Conservation (phyloP, 2,113 vertebrate genomes). For the Phyllostomus hastatus region DNA sequence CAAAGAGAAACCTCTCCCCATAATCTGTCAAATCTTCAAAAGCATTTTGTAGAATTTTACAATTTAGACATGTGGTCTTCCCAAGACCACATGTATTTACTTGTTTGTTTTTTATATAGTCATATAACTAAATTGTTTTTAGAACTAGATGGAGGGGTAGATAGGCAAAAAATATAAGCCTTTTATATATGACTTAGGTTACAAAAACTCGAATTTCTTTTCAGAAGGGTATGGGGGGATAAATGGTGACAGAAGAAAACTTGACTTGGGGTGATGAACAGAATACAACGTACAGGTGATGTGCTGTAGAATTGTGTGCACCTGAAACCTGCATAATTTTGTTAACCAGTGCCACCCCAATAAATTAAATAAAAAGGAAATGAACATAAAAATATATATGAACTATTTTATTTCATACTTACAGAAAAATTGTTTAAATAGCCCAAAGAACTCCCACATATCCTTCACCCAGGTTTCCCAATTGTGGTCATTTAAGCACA, state of each 20-base stretch:
- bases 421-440: neutral
- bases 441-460: neutral
- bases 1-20: neutral
- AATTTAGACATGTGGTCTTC: constrained; percentile 34
- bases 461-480: neutral
- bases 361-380: too few relatives aligned
- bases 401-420: neutral
- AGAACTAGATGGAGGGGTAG: neutral
- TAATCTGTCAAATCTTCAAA: constrained; percentile 6
- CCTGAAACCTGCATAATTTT: too few relatives aligned
- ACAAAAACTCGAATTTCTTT: constrained; percentile 33
- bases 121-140: constrained; percentile 41
- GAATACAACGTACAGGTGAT: too few relatives aligned
- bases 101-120: constrained; percentile 6
- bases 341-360: too few relatives aligned
- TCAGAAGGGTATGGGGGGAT: neutral
- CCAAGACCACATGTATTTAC: neutral
- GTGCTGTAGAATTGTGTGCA: too few relatives aligned
- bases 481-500: neutral
- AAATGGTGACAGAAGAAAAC: too few relatives aligned
- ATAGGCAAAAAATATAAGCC: neutral
- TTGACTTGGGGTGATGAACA: too few relatives aligned
- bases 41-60: constrained; percentile 21
- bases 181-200: neutral
- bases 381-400: neutral